Evolutionary conservation across 2,113 vertebrate genomes (phyloP).

Genomic region (Morone saxatilis): DNA sequence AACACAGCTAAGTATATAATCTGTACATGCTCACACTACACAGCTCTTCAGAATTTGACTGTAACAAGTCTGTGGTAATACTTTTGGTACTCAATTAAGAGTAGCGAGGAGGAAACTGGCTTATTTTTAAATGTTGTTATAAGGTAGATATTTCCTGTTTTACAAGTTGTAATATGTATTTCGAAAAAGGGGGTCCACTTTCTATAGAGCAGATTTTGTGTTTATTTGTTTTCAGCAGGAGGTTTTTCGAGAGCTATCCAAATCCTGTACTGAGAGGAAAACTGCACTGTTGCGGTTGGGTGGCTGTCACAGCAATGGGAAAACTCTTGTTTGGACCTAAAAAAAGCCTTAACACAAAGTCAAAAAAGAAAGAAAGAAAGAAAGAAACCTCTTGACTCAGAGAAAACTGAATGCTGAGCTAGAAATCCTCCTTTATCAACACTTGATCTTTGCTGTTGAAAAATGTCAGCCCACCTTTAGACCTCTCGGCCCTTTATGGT

Average conservation of each 20-base stretch:
- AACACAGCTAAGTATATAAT: not conserved
- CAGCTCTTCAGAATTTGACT: not conserved
- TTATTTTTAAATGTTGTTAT: not conserved
- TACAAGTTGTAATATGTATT: not conserved
- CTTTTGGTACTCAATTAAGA: not conserved
- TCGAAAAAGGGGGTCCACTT: not conserved
- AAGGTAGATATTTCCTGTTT: not conserved
- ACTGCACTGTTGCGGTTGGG: not conserved
- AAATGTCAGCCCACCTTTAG: not conserved
- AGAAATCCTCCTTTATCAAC: not conserved
- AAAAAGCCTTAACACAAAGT: not conserved
- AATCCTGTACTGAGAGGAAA: slow-evolving; percentile 25
- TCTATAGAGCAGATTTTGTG: not conserved
- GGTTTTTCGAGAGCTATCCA: slow-evolving; percentile 19
- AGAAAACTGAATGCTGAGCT: not conserved
- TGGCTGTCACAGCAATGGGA: slow-evolving; percentile 16
- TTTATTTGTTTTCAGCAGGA: slow-evolving; percentile 8
- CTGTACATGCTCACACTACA: not conserved
- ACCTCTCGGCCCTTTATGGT: not conserved
- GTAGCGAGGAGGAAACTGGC: not conserved
- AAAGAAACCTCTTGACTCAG: not conserved
- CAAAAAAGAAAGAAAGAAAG: not conserved
- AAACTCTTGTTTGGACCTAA: not conserved
- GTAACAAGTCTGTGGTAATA: not conserved
- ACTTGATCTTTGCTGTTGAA: not conserved